phyloP scores from a whole-genome alignment of 2,888 invertebrate species.

The Heteropelma amictum region DNA sequence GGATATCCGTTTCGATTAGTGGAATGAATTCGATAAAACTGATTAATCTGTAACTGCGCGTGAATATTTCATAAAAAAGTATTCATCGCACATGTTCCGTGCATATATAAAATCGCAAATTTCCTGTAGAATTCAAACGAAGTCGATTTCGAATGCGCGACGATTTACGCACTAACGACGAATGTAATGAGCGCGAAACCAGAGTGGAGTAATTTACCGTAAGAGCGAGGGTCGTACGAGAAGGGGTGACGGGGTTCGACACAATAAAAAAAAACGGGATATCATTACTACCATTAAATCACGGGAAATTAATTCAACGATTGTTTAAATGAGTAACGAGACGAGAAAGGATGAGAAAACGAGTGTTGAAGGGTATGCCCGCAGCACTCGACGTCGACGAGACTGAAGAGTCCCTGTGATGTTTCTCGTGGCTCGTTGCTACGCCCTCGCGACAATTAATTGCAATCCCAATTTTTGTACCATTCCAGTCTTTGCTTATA shows the following conservation, averaged over 20 bases:
- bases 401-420: conserved; percentile 24
- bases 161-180: conserved; percentile 17
- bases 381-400: conserved; percentile 20
- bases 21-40: too few relatives aligned
- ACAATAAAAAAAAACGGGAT: conserved; percentile 23
- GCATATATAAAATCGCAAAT: too few relatives aligned
- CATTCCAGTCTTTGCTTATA: not conserved
- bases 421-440: conserved; percentile 12
- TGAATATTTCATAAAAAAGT: too few relatives aligned
- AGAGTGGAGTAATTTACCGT: conserved; percentile 18
- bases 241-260: conserved; percentile 1
- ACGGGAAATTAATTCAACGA: conserved; percentile 71
- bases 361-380: not conserved
- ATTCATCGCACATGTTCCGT: too few relatives aligned
- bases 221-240: not conserved
- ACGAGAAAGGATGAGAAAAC: conserved; percentile 24
- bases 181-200: conserved; percentile 20
- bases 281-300: conserved; percentile 63
- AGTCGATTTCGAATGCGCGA: not conserved
- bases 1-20: too few relatives aligned
- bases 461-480: conserved; percentile 1
- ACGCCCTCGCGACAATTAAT: conserved; percentile 27
- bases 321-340: conserved; percentile 63
- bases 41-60: too few relatives aligned
- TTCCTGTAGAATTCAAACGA: not conserved